Evolutionary conservation across 2,797 vertebrate genomes (phyloP).

Genomic region (Fringilla coelebs): DNA sequence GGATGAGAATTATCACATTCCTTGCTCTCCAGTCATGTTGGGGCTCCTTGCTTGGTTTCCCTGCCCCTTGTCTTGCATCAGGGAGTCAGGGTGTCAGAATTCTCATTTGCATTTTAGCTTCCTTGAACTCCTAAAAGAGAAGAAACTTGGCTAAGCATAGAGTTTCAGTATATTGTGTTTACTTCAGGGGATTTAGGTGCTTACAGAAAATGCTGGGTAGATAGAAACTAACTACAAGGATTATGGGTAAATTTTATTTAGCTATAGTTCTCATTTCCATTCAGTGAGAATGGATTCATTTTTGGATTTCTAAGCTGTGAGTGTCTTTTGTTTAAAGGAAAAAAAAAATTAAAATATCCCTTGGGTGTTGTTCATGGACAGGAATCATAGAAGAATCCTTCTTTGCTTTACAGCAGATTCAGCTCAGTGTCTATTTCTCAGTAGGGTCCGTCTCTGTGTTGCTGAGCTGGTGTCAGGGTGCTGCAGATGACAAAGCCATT

Average conservation of each 20-base stretch:
- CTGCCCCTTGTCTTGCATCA: neutral
- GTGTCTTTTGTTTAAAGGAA: neutral
- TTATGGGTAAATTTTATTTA: neutral
- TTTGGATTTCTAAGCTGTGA: neutral
- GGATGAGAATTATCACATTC: neutral
- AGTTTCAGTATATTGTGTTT: neutral
- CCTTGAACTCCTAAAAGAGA: neutral
- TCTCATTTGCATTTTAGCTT: conserved; percentile 5
- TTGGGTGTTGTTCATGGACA: neutral
- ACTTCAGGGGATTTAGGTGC: neutral
- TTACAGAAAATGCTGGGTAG: neutral
- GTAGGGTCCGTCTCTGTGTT: neutral
- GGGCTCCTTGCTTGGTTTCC: neutral
- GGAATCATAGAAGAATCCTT: neutral
- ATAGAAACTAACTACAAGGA: neutral
- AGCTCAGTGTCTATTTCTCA: neutral
- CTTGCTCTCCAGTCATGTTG: neutral
- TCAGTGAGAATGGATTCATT: neutral
- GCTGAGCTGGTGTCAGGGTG: neutral
- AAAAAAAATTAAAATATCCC: neutral
- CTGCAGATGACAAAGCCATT: neutral
- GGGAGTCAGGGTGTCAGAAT: neutral
- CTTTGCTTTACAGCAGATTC: neutral
- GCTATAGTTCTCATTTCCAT: neutral
- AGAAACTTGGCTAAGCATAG: neutral